Base-by-base conservation (phyloP, 2,113 vertebrate genomes). In the Rhinopomastus cyanomelas region DNA sequence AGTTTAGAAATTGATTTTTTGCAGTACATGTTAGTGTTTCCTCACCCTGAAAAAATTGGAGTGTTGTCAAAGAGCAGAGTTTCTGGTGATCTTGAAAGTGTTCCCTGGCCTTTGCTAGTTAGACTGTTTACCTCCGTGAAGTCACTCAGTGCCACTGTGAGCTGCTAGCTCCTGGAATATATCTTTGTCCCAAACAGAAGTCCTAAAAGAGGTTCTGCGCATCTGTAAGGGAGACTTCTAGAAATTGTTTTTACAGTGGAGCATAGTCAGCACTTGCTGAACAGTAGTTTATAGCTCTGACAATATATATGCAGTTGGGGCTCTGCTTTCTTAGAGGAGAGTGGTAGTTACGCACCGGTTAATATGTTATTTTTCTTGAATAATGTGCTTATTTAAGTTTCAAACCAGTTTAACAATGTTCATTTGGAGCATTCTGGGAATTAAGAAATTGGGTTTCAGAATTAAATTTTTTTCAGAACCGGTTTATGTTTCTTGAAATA, bases 401-500 rank as follows among this genome's bases (percentile, higher is more conserved):
- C 77, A 51, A 76, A 90, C 12, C 39, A n/a, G 30, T 61, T 94
- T 57, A 36, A 25, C 91, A 93, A 49, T 72, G 80, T 44, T 91
- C 87, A 64, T 16, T 93, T 56, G 79, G 79, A 84, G 34, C 30
- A 34, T 74, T 91, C 59, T 79, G 74, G 29, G 62, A 82, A 75
- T 78, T 88, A 30, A 92, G n/a, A 95, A 95, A 73, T 20, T 82
- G 36, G 29, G 5, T 93, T 94, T 68, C 74, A 91, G 69, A 87
- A 82, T 93, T 94, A 59, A 92, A 36, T 80, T 71, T 27, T 95
- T 87, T 93, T 96, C 68, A 84, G n/a, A 92, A 32, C 88, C 76
- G 51, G 88, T 89, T 96, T 94, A 69, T 91, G 85, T 87, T 66
- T 92, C 48, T 94, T 90, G 85, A 72, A 89, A n/a, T 95, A 32